Evolutionary conservation across 2,113 vertebrate species (phyloP).

Genomic region (Eulemur macaco): DNA sequence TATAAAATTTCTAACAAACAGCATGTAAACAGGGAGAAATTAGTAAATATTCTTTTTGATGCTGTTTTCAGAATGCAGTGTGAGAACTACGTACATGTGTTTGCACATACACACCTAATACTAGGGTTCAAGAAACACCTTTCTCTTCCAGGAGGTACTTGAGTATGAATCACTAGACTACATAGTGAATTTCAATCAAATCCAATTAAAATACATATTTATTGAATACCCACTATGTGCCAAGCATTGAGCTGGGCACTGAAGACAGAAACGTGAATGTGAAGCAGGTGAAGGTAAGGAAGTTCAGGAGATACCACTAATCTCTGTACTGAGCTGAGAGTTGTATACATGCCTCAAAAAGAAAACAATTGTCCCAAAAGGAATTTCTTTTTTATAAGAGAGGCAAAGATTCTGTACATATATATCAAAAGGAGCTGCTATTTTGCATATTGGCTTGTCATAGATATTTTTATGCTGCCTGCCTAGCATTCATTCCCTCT

Average conservation of each 20-base stretch:
- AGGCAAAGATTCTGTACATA: neutral
- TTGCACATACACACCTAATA: neutral
- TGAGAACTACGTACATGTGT: neutral
- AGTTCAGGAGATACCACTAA: neutral
- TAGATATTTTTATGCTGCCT: neutral
- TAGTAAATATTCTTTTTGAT: neutral
- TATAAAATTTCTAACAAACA: slow-evolving; percentile 43
- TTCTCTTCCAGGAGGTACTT: neutral
- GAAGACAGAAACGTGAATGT: neutral
- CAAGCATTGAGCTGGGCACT: neutral
- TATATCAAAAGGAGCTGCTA: neutral
- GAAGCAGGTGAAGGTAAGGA: neutral
- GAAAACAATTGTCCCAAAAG: neutral
- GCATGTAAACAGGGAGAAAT: slow-evolving; percentile 1
- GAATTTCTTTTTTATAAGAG: neutral
- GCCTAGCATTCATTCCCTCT: neutral
- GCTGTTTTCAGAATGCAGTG: neutral
- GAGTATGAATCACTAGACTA: neutral
- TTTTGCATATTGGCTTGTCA: slow-evolving; percentile 19
- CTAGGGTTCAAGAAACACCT: slow-evolving; percentile 15
- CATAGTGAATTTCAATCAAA: neutral
- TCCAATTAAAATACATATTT: neutral
- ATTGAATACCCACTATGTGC: neutral
- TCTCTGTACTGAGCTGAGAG: neutral
- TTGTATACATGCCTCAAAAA: neutral